Evolutionary conservation across 2,888 invertebrate genomes (phyloP).

Genomic region (Pristionchus mayeri): DNA sequence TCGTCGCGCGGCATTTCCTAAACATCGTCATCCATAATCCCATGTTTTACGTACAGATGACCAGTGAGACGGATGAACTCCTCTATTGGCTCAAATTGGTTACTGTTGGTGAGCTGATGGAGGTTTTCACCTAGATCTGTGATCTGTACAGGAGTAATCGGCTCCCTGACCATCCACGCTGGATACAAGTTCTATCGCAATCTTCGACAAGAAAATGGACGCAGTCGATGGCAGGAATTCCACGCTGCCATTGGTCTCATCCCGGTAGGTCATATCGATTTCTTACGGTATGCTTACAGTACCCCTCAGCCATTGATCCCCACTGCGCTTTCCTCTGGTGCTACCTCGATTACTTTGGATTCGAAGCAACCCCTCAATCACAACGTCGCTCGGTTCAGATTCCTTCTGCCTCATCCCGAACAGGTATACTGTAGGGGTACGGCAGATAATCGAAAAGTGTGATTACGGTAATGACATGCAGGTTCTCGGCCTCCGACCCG

Average conservation of each 20-base stretch:
- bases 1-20: neutral
- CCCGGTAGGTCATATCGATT: neutral
- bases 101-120: neutral
- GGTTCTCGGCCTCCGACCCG: conserved; percentile 38
- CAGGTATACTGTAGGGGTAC: conserved; percentile 8
- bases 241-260: conserved; percentile 32
- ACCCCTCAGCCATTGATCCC: conserved; percentile 31
- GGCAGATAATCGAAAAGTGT: neutral
- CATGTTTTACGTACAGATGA: conserved; percentile 3
- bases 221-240: conserved; percentile 34
- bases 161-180: neutral
- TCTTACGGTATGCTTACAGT: neutral
- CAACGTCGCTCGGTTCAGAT: conserved; percentile 48
- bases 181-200: conserved; percentile 26
- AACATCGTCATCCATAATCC: neutral
- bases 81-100: neutral
- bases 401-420: conserved; percentile 17
- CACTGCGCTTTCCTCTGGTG: neutral
- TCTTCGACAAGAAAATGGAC: neutral
- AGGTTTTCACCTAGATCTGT: neutral
- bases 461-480: conserved; percentile 16
- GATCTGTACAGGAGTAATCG: neutral
- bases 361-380: conserved; percentile 44
- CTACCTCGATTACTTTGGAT: conserved; percentile 14
- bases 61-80: conserved; percentile 40